Evolutionary conservation across 2,888 invertebrate genomes (phyloP).

Genomic region (Pollenia amentaria): DNA sequence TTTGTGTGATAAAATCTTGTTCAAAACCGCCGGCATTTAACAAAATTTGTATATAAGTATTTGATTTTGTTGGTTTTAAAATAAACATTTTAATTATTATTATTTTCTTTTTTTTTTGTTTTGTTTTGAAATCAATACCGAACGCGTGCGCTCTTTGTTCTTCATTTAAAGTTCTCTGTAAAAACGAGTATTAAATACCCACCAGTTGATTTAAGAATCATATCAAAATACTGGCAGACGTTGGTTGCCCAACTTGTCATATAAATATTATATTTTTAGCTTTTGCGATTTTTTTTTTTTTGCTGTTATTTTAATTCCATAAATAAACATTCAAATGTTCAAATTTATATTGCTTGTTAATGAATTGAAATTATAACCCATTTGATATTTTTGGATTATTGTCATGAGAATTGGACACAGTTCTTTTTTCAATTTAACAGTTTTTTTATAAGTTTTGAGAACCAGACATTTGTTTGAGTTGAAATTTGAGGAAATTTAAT

Average conservation of each 20-base stretch:
- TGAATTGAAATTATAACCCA: conserved; percentile 12
- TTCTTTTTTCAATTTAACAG: conserved; percentile 25
- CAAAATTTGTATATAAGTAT: not conserved
- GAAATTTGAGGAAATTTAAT: conserved; percentile 54
- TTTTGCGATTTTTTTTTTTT: conserved; percentile 11
- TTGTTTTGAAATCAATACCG: conserved; percentile 51
- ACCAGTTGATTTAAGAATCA: conserved; percentile 1
- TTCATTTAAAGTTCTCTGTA: not conserved
- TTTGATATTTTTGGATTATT: conserved; percentile 1
- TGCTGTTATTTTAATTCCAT: conserved; percentile 42
- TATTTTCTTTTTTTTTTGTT: not conserved
- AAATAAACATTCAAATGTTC: conserved; percentile 63
- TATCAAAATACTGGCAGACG: conserved; percentile 62
- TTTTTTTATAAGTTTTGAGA: conserved; percentile 27
- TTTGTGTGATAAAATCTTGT: conserved; percentile 7
- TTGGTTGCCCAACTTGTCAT: not conserved
- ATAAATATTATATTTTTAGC: not conserved
- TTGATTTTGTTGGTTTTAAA: conserved; percentile 31
- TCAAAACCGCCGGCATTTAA: not conserved
- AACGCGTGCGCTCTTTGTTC: conserved; percentile 63
- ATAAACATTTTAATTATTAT: conserved; percentile 41
- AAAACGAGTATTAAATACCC: conserved; percentile 2
- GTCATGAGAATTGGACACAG: conserved; percentile 44
- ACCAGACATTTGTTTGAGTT: conserved; percentile 28
- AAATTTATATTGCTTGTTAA: conserved; percentile 8